Conservation (phyloP, 2,888 invertebrate species). For the Eupithecia pulchellata region DNA sequence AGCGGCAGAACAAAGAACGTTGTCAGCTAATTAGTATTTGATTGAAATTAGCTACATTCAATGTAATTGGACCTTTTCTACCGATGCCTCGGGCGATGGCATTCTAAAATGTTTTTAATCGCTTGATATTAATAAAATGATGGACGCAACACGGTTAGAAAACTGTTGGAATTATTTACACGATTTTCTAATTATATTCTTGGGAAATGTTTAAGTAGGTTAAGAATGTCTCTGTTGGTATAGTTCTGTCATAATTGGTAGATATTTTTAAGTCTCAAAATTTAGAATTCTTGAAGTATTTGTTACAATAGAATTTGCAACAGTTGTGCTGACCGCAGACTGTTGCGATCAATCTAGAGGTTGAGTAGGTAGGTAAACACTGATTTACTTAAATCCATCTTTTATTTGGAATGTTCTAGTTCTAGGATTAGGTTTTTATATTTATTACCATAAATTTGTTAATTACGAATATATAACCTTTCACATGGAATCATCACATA, state of each 20-base stretch:
- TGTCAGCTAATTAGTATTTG: conserved; percentile 83
- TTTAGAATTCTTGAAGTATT: not conserved
- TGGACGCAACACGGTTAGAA: not conserved
- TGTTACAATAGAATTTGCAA: too few species aligned
- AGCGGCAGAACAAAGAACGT: conserved; percentile 75
- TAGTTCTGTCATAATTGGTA: not conserved
- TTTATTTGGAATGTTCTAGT: too few species aligned
- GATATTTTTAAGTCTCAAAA: not conserved
- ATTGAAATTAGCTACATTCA: conserved; percentile 82
- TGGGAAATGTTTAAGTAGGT: not conserved
- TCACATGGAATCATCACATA: too few species aligned
- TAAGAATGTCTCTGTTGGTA: not conserved
- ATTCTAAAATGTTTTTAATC: conserved; percentile 74
- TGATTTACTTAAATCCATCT: not conserved
- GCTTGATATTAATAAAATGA: conserved; percentile 58
- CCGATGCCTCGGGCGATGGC: conserved; percentile 65
- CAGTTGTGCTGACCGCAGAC: not conserved
- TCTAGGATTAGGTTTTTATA: too few species aligned
- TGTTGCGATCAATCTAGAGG: not conserved
- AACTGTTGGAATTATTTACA: not conserved
- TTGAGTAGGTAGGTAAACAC: not conserved
- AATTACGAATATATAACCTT: too few species aligned
- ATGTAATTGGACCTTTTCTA: conserved; percentile 79
- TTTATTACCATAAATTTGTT: too few species aligned
- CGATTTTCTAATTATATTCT: not conserved